phyloP scores from a whole-genome alignment of 1,140 invertebrate species.

The Micrasema longulum region DNA sequence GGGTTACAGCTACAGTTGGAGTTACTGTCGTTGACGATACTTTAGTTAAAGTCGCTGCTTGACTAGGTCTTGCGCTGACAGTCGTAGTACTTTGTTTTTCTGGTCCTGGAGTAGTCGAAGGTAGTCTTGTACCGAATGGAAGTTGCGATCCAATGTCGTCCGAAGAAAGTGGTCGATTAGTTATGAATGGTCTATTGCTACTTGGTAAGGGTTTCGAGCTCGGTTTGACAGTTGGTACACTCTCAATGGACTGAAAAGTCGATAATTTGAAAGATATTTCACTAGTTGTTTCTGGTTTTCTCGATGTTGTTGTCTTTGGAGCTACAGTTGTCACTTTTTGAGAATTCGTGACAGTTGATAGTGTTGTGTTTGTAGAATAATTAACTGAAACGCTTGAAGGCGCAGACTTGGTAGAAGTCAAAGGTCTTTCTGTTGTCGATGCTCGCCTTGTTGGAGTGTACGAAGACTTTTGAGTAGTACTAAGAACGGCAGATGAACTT shows the following conservation, averaged over 20 bases:
- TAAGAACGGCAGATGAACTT: background rate
- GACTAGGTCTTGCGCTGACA: conserved; percentile 57
- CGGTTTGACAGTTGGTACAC: conserved; percentile 58
- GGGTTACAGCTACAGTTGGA: conserved; percentile 48
- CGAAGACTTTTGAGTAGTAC: conserved; percentile 38
- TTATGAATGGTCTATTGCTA: conserved; percentile 1
- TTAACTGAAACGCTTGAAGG: background rate
- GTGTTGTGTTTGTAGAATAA: background rate
- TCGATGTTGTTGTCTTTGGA: conserved; percentile 39
- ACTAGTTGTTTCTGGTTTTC: conserved; percentile 55
- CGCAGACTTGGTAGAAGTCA: conserved; percentile 12
- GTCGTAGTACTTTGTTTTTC: conserved; percentile 60
- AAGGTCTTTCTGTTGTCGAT: conserved; percentile 50
- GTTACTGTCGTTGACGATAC: conserved; percentile 42
- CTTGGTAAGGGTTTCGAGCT: conserved; percentile 54
- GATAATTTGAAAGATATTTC: conserved; percentile 65
- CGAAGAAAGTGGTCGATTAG: background rate
- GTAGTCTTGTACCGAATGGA: conserved; percentile 51
- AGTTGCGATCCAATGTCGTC: conserved; percentile 28
- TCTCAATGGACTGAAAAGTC: conserved; percentile 68
- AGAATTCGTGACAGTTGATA: background rate
- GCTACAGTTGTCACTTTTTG: conserved; percentile 2
- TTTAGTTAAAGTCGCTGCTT: conserved; percentile 52
- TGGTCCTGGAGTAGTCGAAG: conserved; percentile 58
- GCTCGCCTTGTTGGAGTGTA: conserved; percentile 32